Evolutionary conservation across 2,797 vertebrate species (phyloP), one percentile per base, ranked within the genome.

Genomic region (Enteromius thamalakanensis): DNA sequence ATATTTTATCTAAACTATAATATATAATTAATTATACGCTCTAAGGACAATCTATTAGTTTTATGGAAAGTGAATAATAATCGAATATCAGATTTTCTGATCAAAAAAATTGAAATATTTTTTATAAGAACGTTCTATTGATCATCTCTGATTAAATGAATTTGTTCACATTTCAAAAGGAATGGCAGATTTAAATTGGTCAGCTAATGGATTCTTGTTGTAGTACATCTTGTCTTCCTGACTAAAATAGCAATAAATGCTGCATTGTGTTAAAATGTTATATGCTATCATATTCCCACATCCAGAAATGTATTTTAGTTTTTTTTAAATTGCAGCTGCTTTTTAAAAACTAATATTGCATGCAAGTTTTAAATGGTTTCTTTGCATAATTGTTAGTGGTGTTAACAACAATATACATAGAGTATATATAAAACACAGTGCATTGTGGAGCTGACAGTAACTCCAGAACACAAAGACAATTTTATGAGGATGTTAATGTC

Each of bases 201-300:
- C 29, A 53, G 69, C 9, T 47, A 14, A 26, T 29, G 23, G 23
- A 9, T 49, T 21, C 29, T 74, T 34, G 19, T 51, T 72, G 17
- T 49, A 32, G 9, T 53, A 10, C 34, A 34, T 26, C 49, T 42
- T 19, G 55, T 6, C 4, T 80, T 11, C 71, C 37, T 45, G 15
- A 62, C 32, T 2, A 47, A 80, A 47, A 21, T 42, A n/a, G 29
- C 6, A 19, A 80, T 42, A 80, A 80, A 71, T 47, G 67, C 67
- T 71, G 53, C 37, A 62, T 34, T 80, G 79, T 71, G 60, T 34
- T 11, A 80, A 26, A 70, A 71, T n/a, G 53, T 34, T 37, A 71
- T 71, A 26, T 60, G 51, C 71, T 69, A 14, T 55, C 5, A 55
- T 32, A 45, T 58, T 80, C 51, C 79, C 37, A 32, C 6, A 45